Evolutionary conservation across 2,888 invertebrate species (phyloP).

Genomic region (Nymphalis urticae): DNA sequence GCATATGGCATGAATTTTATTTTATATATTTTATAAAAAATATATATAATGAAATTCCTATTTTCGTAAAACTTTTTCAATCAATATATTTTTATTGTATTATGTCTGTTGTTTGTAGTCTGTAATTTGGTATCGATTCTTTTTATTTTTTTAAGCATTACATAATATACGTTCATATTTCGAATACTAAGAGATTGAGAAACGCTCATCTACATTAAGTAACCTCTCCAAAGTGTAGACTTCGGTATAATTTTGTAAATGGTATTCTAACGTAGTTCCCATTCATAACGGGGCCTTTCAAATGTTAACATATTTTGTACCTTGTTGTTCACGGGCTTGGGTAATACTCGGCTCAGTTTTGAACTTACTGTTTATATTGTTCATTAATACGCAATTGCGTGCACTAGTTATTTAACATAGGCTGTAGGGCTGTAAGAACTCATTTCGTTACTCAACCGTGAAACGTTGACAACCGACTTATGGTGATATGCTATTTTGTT

Average conservation of each 20-base stretch:
- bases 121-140: too few species aligned
- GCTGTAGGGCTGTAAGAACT: background rate
- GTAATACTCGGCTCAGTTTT: background rate
- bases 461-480: too few species aligned
- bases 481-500: too few species aligned
- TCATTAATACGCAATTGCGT: background rate
- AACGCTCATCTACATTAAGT: background rate
- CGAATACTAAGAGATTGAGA: background rate
- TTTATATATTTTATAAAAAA: too few species aligned
- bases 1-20: too few species aligned
- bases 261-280: background rate
- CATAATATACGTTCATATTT: background rate
- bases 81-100: background rate
- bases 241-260: constrained; percentile 3
- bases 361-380: background rate
- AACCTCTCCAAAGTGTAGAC: constrained; percentile 2
- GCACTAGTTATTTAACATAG: background rate
- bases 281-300: constrained; percentile 5
- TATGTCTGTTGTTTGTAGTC: too few species aligned
- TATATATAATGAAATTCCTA: too few species aligned
- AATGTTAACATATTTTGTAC: constrained; percentile 3
- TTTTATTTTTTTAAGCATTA: background rate
- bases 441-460: too few species aligned
- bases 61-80: background rate
- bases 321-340: background rate